Base-by-base conservation (phyloP, 1,140 invertebrate genomes). In the Planococcus citri region DNA sequence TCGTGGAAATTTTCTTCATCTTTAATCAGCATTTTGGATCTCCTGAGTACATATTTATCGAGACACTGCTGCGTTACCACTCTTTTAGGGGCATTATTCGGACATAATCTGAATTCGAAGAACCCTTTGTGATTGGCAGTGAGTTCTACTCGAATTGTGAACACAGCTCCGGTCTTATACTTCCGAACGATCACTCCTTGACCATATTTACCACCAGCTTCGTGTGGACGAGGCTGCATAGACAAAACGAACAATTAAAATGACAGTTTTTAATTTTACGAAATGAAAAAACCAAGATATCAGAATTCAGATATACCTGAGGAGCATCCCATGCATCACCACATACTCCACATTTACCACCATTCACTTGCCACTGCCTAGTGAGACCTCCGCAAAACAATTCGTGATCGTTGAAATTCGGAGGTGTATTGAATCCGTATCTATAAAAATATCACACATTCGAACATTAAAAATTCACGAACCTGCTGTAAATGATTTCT, bases 361-460 rank as follows among this genome's bases (percentile, higher is more conserved):
- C 84, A 72, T 86, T 87, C 20, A 73, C 77, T 67, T 83, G 80
- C 86, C 89, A 90, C 74, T 92, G 90, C 69, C 87, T 80, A 1
- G 85, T 82, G 74, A 91, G 91, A 2, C 92, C 92, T 1, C 92
- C 92, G 77, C 93, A 95, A 78, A 89, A 94, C 1, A 90, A 82
- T 76, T 94, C 90, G 76, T 94, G 88, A 76, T 95, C 93, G 75
- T 94, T 92, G 79, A 94, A 95, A 77, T 88, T 84, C 25, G 80
- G 79, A 1, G 84, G 83, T 8, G 84, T 83, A 68, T 82, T 77
- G 75, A 85, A 87, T 14, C 85, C 85, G 72, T 82, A 85, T 72
- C 80, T 80, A n/a, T n/a, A n/a, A n/a, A n/a, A n/a, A n/a, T n/a
- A n/a, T n/a, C n/a, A n/a, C n/a, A n/a, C n/a, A n/a, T n/a, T n/a